Evolutionary conservation across 1,140 invertebrate genomes (phyloP).

Genomic region (Drosophila trapezifrons): DNA sequence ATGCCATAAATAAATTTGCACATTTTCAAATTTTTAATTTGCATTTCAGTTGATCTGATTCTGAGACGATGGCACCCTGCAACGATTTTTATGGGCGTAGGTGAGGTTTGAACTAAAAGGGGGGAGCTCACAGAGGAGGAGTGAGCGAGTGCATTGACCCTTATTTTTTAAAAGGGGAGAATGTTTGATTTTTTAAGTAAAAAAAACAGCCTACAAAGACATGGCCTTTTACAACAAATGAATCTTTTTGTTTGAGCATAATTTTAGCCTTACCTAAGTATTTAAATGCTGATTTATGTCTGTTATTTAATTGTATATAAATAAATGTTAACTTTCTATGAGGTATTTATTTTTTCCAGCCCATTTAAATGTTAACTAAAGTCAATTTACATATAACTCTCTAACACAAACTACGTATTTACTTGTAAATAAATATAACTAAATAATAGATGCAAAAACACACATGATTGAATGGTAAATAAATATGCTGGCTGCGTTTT

Average conservation of each 20-base stretch:
- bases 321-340: background rate
- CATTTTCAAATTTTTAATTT: constrained; percentile 51
- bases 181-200: background rate
- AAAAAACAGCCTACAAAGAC: background rate
- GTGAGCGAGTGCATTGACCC: constrained; percentile 34
- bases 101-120: constrained; percentile 24
- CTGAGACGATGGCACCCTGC: constrained; percentile 57
- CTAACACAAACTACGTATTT: too few relatives aligned
- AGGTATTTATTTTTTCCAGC: background rate
- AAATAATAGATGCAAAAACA: background rate
- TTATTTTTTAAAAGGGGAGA: background rate
- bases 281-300: background rate
- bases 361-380: background rate
- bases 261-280: background rate
- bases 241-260: background rate
- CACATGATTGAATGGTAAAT: too few relatives aligned
- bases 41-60: constrained; percentile 35
- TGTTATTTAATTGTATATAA: background rate
- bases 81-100: constrained; percentile 63
- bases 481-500: background rate
- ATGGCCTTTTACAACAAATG: background rate
- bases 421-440: background rate
- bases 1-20: constrained; percentile 61
- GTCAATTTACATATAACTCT: too few relatives aligned
- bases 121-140: background rate